Conservation (phyloP, 2,797 vertebrate genomes). For the Enteromius paludinosus region DNA sequence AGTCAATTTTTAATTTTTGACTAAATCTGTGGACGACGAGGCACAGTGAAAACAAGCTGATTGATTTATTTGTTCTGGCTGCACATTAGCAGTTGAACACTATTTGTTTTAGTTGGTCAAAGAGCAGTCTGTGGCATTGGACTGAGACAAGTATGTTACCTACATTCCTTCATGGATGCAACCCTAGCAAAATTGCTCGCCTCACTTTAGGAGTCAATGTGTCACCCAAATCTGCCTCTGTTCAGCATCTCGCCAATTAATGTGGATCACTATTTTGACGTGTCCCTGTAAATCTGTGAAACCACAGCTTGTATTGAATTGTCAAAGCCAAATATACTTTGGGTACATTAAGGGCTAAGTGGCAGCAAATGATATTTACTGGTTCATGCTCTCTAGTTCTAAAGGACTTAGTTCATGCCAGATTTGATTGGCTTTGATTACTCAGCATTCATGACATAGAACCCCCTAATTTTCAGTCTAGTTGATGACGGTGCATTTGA, state of each 20-base stretch:
- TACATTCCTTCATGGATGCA: slow-evolving; percentile 56
- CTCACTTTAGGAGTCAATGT: slow-evolving; percentile 43
- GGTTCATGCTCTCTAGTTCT: slow-evolving; percentile 41
- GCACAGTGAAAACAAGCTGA: slow-evolving; percentile 51
- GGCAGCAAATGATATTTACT: slow-evolving; percentile 54
- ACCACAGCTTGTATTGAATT: slow-evolving; percentile 50
- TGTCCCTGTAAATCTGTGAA: slow-evolving; percentile 48
- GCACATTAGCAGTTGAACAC: slow-evolving; percentile 54
- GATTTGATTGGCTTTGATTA: slow-evolving; percentile 54
- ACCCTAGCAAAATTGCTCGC: slow-evolving; percentile 48
- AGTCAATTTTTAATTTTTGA: slow-evolving; percentile 55
- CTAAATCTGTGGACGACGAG: slow-evolving; percentile 48
- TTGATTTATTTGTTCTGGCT: slow-evolving; percentile 57
- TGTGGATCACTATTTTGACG: slow-evolving; percentile 53
- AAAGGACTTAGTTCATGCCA: slow-evolving; percentile 38
- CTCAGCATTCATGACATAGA: slow-evolving; percentile 46
- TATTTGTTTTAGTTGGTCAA: slow-evolving; percentile 62
- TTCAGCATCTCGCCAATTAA: slow-evolving; percentile 55
- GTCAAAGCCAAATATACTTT: slow-evolving; percentile 57
- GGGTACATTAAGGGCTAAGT: slow-evolving; percentile 56
- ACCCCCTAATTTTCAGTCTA: slow-evolving; percentile 40
- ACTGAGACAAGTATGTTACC: slow-evolving; percentile 49
- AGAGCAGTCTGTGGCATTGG: slow-evolving; percentile 56
- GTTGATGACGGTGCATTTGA: slow-evolving; percentile 35
- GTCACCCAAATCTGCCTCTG: slow-evolving; percentile 46